Evolutionary conservation across 2,113 vertebrate species (phyloP), one percentile per base, ranked within the genome.

Genomic region (Colistium nudipinnis): DNA sequence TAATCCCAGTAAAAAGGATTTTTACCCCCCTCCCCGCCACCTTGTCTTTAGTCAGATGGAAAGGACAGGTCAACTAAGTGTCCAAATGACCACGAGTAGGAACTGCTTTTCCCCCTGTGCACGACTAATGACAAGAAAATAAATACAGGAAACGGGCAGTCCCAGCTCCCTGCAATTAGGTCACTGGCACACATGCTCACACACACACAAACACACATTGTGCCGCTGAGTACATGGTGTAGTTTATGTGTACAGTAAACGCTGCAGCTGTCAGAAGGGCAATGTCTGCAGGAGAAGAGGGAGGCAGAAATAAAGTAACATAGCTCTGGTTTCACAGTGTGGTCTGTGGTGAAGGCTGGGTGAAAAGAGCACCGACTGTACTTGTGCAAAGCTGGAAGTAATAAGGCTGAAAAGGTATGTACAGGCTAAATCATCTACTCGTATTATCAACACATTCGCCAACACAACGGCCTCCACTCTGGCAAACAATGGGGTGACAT

Each of bases 111-210:
- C 63, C 76, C 75, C 66, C 63, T 6, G 53, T 70, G 69, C 70
- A 43, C 62, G 19, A 49, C 76, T 82, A 88, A 85, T 88, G 83
- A 70, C 74, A 81, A 71, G 82, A 88, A 86, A 88, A 91, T 87
- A 92, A 88, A 92, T 86, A 88, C 71, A 84, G 90, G 88, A 88
- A 88, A 78, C 64, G 33, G 62, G 65, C 78, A 72, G 76, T 54
- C 65, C 76, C 61, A 22, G 47, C 64, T 75, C 74, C 74, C 69
- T 52, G 87, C 79, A 90, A 90, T 85, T 88, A 90, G 92, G 84
- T 89, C 86, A 86, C 53, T 35, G 14, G 81, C 65, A 56, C 27
- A 31, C 48, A n/a, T 70, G 76, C 48, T 78, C 25, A 31, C 49
- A 31, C 19, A 27, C 49, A 56, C 71, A 36, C 72, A 51, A 14